Percentiles rank a stretch among this genome's conserved stretches.
Evolutionary conservation across 2,797 vertebrate species (phyloP).

Genomic region (Ptychobarbus kaznakovi): DNA sequence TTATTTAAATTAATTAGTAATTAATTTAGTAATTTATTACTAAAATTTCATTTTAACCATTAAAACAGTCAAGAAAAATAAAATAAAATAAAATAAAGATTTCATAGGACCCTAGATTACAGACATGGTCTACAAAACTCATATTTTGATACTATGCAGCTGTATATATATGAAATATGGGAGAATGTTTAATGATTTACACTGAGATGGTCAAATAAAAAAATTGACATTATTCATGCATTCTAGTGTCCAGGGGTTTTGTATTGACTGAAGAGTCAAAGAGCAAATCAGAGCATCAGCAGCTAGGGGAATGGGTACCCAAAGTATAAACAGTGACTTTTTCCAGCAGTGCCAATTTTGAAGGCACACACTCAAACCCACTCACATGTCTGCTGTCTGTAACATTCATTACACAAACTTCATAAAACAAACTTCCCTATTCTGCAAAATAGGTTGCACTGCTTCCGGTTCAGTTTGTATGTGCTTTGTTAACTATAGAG

Average conservation of each 20-base stretch:
- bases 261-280: slow-evolving; percentile 48
- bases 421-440: background rate
- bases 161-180: background rate
- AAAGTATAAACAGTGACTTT: slow-evolving; percentile 41
- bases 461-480: background rate
- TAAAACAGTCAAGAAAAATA: background rate
- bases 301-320: background rate
- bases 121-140: background rate
- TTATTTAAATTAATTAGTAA: background rate
- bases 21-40: too few relatives aligned
- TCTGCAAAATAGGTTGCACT: background rate
- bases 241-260: slow-evolving; percentile 31
- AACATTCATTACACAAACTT: slow-evolving; percentile 8
- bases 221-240: slow-evolving; percentile 41
- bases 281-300: background rate
- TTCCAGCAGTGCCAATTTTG: slow-evolving; percentile 39
- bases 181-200: background rate
- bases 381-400: slow-evolving; percentile 22
- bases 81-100: background rate
- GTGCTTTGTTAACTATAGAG: background rate
- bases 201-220: slow-evolving; percentile 15
- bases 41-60: background rate
- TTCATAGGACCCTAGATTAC: too few relatives aligned
- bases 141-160: background rate
- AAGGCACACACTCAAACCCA: slow-evolving; percentile 20